Conservation (phyloP, 2,797 vertebrate genomes). For the Vultur gryphus region DNA sequence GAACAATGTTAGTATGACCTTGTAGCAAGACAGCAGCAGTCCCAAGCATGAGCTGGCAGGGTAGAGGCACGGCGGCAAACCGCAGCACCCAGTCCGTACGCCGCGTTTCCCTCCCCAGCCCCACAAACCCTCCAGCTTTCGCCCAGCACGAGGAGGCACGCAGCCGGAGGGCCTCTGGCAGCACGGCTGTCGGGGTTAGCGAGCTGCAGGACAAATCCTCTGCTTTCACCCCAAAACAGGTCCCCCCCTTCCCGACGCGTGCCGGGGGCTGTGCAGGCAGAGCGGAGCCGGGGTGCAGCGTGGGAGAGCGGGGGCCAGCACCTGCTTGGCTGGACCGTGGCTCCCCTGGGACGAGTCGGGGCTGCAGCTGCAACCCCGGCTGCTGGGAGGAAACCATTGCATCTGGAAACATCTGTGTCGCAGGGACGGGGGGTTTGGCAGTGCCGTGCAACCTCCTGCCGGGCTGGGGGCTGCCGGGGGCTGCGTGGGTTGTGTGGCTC, state of each 20-base stretch:
- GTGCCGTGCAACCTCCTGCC: accelerated
- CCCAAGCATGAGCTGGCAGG: neutral
- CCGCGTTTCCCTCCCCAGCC: neutral
- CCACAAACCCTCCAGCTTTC: neutral
- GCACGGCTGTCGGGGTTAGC: neutral
- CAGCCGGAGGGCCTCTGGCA: neutral
- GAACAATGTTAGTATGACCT: accelerated
- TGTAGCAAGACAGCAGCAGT: accelerated
- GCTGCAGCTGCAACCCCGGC: neutral
- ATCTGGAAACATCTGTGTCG: neutral
- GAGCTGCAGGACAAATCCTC: neutral
- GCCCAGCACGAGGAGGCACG: accelerated
- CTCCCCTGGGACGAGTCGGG: neutral
- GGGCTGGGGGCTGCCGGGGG: neutral
- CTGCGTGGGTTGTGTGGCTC: neutral
- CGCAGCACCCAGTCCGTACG: neutral
- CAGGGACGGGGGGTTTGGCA: neutral
- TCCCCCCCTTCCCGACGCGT: neutral
- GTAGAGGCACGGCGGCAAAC: neutral
- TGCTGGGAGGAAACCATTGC: neutral
- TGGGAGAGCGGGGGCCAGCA: neutral
- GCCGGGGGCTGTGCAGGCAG: no score
- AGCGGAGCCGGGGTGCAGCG: neutral
- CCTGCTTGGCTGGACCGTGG: neutral
- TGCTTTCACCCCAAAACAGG: neutral